These are phyloP conservation scores for Mionectes olivaceus DNA, from an alignment of 2,797 vertebrate genomes.

Conservation along the genomic window DNA sequence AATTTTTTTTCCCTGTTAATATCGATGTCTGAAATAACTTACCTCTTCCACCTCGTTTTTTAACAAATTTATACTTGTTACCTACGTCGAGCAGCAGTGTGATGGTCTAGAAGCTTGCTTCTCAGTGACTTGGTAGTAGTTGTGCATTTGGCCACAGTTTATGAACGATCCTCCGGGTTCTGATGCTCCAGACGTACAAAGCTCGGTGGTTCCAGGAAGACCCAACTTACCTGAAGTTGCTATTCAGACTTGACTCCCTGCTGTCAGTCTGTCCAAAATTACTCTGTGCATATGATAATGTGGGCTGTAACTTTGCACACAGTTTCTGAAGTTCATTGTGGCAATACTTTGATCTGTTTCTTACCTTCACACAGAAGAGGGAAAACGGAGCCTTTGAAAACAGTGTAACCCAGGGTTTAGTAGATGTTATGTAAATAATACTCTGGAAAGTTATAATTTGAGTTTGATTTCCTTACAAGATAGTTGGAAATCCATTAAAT, in stretches of 20 bases:
- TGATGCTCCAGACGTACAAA: not conserved
- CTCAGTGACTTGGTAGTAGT: not conserved
- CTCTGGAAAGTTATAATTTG: not conserved
- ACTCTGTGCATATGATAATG: accelerated
- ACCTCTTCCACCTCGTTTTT: not conserved
- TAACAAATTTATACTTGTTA: not conserved
- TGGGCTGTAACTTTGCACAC: not conserved
- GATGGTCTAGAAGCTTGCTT: not conserved
- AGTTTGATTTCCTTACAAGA: not conserved
- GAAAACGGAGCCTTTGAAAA: not conserved
- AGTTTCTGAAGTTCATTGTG: not conserved
- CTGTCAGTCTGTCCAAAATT: not conserved
- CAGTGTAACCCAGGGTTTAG: not conserved
- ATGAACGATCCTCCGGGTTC: not conserved
- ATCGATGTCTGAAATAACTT: not conserved
- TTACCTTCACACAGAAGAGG: not conserved
- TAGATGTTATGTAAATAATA: not conserved
- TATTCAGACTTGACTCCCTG: not conserved
- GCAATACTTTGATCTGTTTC: not conserved
- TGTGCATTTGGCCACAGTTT: not conserved
- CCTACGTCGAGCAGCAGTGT: not conserved
- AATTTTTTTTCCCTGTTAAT: not conserved
- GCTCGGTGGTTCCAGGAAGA: not conserved
- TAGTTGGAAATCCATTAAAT: not conserved
- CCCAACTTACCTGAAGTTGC: not conserved